Base-by-base conservation (phyloP, 2,113 vertebrate genomes). In the Chloropsis hardwickii region DNA sequence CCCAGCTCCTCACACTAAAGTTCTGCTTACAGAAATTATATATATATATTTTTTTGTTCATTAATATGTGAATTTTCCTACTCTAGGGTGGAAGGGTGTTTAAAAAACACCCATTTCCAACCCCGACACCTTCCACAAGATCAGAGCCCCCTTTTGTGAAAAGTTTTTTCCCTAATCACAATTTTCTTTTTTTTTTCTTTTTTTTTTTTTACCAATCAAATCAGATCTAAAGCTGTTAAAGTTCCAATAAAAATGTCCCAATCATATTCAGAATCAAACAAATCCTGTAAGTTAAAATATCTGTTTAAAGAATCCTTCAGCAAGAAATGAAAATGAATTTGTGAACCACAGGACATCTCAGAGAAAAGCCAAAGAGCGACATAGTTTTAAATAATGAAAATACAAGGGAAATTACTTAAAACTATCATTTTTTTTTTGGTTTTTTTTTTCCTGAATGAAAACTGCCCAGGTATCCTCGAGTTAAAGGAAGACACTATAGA, bases 401-500 rank as follows among this genome's bases (percentile, higher is more conserved):
- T 22, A n/a, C 3, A 44, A 58, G 31, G 15, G 42, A 67, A 81
- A 72, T 28, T 0, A 86, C 47, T 56, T 39, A 44, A 51, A 67
- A 37, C 24, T 21, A 29, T 31, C 5, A 31, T 12, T 18, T 14
- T 14, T 31, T 6, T 13, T 17, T 3, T 31, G 37, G 23, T n/a
- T 35, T 45, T 40, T 20, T 64, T 47, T 13, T 5, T 1, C 10
- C 20, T 21, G 9, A 20, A 56, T 74, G 62, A 45, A 57, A 95
- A 93, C 48, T 29, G 62, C 93, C 54, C 97, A 99, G 99, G 99
- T 94, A 97, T 99, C 96, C 98, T 99, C 35, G 99, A 99, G 94
- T 93, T 99, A 74, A 99, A 99, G 95, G 99, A 99, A 97, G 99
- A 99, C 94, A 99, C 99, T 14, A 99, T 99, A 82, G 99, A 99